These are phyloP conservation scores for Channa striata DNA, from an alignment of 2,797 vertebrate species.

Conservation along the genomic window DNA sequence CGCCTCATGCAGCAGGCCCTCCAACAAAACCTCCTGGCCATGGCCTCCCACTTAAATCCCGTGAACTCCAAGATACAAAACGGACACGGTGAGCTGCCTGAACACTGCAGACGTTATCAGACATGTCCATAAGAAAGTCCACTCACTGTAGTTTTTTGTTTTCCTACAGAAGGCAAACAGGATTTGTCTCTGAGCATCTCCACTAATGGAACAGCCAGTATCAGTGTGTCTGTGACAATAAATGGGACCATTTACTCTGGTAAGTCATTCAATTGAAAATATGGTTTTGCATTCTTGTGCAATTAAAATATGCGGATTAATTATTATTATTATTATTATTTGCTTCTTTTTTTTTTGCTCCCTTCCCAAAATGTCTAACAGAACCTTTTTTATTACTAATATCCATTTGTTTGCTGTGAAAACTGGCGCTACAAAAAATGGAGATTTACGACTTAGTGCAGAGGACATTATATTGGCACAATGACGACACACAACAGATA, in stretches of 20 bases:
- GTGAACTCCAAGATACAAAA: constrained; percentile 77
- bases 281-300: no score
- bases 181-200: constrained; percentile 92
- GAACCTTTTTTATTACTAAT: no score
- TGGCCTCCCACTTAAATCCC: constrained; percentile 90
- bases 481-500: neutral
- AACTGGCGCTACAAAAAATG: neutral
- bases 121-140: neutral
- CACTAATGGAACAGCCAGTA: constrained; percentile 90
- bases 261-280: constrained; percentile 76
- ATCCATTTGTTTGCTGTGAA: neutral
- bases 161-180: constrained; percentile 88
- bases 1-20: constrained; percentile 95
- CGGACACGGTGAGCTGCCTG: constrained; percentile 70
- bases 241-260: constrained; percentile 96
- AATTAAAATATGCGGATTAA: no score
- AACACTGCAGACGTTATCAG: neutral
- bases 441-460: no score
- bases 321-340: no score
- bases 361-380: no score
- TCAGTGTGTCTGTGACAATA: constrained; percentile 96
- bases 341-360: no score
- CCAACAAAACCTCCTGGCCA: constrained; percentile 92
- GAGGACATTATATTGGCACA: no score
- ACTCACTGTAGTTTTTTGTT: constrained; percentile 7